Base-by-base conservation (phyloP, 1,140 invertebrate species). In the Drosophila lacteicornis region DNA sequence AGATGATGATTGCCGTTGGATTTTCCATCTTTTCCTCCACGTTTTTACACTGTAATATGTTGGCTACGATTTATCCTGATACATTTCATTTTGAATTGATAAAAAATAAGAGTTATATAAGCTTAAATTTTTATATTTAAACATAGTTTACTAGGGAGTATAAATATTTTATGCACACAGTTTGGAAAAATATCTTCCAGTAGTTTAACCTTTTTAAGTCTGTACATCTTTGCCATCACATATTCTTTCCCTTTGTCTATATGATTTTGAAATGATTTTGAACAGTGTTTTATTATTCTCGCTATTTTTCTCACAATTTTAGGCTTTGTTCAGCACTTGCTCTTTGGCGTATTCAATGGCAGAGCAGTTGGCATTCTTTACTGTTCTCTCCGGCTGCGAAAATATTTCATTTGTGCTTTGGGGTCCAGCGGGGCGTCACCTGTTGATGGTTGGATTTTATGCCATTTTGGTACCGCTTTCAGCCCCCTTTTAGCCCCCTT, bases 351-450 rank as follows among this genome's bases (percentile, higher is more conserved):
- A 61, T 25, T 17, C 62, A 65, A 43, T 43, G 38, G 27, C 27
- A 43, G 4, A 55, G 33, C 33, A 60, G 27, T 57, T 19, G 27
- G 53, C 25, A 42, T 70, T 58, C 36, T 42, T 69, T 46, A 19
- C 6, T 42, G n/a, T 42, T 43, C 17, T 49, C 17, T 22, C 11
- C 7, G 15, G 15, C 12, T 12, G 5, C 12, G 7, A 71, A 73
- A 73, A 71, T 59, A 73, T 71, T 73, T 71, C 66, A 73, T 73
- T 50, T 70, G 58, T 49, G 45, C 51, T 57, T 51, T 12, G 19
- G 19, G 38, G 42, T 50, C 22, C 38, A 25, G 45, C 51, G 43
- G 38, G 33, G 66, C 65, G 51, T 38, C 69, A 73, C 70, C 70
- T 74, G 70, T 74, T 74, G 70, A 73, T 30, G 55, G 46, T 45